Conservation (phyloP, 2,797 vertebrate species). For the Myoxocephalus aenaeus region DNA sequence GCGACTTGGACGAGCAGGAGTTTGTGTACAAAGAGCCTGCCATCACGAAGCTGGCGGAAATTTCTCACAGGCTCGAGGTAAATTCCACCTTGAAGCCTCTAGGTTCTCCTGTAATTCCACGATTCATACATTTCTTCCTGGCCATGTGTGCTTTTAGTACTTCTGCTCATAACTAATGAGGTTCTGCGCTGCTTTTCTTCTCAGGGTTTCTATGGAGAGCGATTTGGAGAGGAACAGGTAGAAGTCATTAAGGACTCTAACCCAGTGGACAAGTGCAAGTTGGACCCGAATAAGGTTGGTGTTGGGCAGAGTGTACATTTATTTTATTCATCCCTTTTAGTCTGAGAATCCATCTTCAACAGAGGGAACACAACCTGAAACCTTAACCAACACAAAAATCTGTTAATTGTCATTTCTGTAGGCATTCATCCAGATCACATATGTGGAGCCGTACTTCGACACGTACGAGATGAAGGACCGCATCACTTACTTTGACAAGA, state of each 20-base stretch:
- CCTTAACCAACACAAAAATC: background rate
- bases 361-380: background rate
- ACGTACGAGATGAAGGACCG: slow-evolving; percentile 99
- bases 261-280: slow-evolving; percentile 98
- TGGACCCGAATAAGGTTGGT: slow-evolving; percentile 95
- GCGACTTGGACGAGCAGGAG: slow-evolving; percentile 98
- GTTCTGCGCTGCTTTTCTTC: background rate
- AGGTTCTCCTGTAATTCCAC: background rate
- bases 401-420: slow-evolving; percentile 53
- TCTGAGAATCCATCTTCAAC: background rate
- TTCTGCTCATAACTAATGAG: background rate
- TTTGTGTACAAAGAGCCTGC: slow-evolving; percentile 99
- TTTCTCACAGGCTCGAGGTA: slow-evolving; percentile 97
- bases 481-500: slow-evolving; percentile 99
- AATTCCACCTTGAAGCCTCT: background rate
- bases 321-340: background rate
- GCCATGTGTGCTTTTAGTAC: background rate
- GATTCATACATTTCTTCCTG: background rate
- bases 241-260: slow-evolving; percentile 99
- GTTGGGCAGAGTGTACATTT: background rate
- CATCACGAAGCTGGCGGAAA: slow-evolving; percentile 98
- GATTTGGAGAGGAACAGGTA: slow-evolving; percentile 96
- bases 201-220: slow-evolving; percentile 96
- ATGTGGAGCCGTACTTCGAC: slow-evolving; percentile 98
- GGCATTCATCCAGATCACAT: slow-evolving; percentile 98